These are phyloP conservation scores for Drosophila ezoana DNA, from an alignment of 2,888 invertebrate genomes.

Conservation along the genomic window DNA sequence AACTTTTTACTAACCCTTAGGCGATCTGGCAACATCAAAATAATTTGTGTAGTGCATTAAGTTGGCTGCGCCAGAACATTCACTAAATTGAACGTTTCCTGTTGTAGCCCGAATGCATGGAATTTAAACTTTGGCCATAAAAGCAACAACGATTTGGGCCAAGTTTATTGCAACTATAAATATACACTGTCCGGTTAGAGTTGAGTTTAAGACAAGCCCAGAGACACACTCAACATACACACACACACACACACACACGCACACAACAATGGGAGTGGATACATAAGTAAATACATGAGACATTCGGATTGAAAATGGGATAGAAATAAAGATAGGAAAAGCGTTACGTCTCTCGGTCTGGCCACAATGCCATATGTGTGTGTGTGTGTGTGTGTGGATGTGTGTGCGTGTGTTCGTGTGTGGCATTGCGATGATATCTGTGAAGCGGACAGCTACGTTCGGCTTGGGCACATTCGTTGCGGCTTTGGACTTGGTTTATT, in stretches of 20 bases:
- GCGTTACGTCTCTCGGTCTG: conserved; percentile 43
- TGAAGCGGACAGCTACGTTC: conserved; percentile 30
- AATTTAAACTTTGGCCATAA: conserved; percentile 35
- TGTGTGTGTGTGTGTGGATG: neutral
- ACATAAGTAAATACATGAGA: conserved; percentile 46
- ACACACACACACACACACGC: conserved; percentile 7
- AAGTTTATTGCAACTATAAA: conserved; percentile 60
- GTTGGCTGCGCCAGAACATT: conserved; percentile 20
- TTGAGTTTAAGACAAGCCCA: conserved; percentile 28
- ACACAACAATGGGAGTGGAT: conserved; percentile 31
- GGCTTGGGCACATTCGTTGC: conserved; percentile 47
- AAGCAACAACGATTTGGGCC: conserved; percentile 45
- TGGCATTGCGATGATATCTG: conserved; percentile 57
- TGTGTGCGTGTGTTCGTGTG: conserved; percentile 39
- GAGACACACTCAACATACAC: conserved; percentile 9
- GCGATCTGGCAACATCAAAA: conserved; percentile 1
- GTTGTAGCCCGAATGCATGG: conserved; percentile 15
- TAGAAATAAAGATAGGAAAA: conserved; percentile 38
- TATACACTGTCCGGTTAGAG: conserved; percentile 27
- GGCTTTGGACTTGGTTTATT: conserved; percentile 59
- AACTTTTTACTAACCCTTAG: neutral
- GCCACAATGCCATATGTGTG: conserved; percentile 45
- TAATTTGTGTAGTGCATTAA: conserved; percentile 26
- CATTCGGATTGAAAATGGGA: conserved; percentile 28
- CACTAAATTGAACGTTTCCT: conserved; percentile 19